Evolutionary conservation across 2,113 vertebrate species (phyloP).

Genomic region (Prionailurus viverrinus): DNA sequence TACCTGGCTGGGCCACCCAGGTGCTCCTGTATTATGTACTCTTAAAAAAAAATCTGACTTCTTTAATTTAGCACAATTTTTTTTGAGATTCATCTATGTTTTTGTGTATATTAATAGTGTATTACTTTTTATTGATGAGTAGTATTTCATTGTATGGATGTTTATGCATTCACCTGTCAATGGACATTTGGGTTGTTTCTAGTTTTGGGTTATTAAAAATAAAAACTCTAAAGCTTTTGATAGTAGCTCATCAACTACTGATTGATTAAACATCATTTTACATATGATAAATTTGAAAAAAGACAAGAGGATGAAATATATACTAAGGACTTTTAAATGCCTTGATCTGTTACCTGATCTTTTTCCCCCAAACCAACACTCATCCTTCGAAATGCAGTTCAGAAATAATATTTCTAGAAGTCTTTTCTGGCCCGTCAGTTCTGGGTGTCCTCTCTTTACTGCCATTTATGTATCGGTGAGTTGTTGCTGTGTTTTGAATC

Average conservation of each 20-base stretch:
- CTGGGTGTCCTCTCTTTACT: not conserved
- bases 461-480: not conserved
- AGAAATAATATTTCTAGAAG: not conserved
- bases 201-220: not conserved
- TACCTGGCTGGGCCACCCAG: too few species aligned
- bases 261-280: not conserved
- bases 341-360: not conserved
- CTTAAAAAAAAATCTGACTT: not conserved
- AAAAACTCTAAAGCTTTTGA: not conserved
- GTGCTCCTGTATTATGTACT: not conserved
- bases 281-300: constrained; percentile 1
- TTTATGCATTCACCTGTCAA: not conserved
- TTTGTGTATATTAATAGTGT: not conserved
- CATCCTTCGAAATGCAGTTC: not conserved
- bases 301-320: not conserved
- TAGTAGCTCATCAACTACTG: not conserved
- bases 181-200: not conserved
- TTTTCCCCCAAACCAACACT: not conserved
- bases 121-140: not conserved
- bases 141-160: not conserved
- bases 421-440: not conserved
- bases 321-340: not conserved
- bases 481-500: not conserved
- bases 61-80: not conserved
- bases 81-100: not conserved